Evolutionary conservation across 2,888 invertebrate genomes (phyloP), one percentile per base, ranked within the genome.

Genomic region (Eupithecia exiguata): DNA sequence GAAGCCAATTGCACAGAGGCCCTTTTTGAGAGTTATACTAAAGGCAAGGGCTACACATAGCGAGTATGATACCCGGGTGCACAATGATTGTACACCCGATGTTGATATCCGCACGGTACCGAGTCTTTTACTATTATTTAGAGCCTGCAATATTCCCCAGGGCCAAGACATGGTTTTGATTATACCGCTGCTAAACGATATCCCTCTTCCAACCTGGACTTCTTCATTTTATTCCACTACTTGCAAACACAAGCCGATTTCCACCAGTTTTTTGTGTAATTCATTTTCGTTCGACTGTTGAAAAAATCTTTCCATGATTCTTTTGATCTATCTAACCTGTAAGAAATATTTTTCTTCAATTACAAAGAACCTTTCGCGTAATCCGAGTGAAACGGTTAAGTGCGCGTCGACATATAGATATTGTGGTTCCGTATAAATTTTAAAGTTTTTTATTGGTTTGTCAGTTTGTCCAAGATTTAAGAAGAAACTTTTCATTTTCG

Each of bases 341-440:
- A 43, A 21, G 25, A 66, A 66, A 66, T 66, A 66, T 66, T 66
- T 66, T 66, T 66, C 40, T 66, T 66, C 16, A 66, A 66, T 66
- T 66, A 66, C 40, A 25, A 66, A 40, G 66, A 66, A 38, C 58
- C 38, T 36, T 21, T 53, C 69, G 53, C 30, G 69, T 66, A 40
- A 66, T 66, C 66, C n/a, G 25, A 66, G 25, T 25, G 7, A 21
- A 66, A 14, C 21, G 10, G n/a, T n/a, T 1, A 66, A 38, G 66
- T 21, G n/a, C 21, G 40, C 14, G 12, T 21, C 14, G 9, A 40
- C 38, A n/a, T 5, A 7, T 12, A 9, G 1, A 10, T n/a, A 12
- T 40, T 14, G 16, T 18, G 35, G 25, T 66, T 25, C 66, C 40
- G 40, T 66, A 40, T 10, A n/a, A 3, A 63, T 36, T 36, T 36